Evolutionary conservation across 2,888 invertebrate species (phyloP).

Genomic region (Escarpia spicata): DNA sequence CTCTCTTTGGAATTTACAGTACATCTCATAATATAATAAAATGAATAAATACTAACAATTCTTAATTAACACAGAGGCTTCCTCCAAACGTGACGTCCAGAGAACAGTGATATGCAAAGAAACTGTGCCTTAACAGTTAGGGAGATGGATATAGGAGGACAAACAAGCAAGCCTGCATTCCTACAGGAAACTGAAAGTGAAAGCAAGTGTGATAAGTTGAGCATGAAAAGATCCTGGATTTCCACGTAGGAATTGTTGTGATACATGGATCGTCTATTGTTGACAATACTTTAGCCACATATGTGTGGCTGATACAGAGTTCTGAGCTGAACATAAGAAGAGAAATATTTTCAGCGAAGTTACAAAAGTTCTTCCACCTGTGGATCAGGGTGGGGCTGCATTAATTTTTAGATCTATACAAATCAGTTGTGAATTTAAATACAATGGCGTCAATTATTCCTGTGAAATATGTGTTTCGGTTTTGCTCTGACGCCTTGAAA

Average conservation of each 20-base stretch:
- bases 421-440: too few species aligned
- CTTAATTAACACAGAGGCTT: not conserved
- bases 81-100: not conserved
- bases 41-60: not conserved
- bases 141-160: not conserved
- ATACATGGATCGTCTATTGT: not conserved
- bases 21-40: not conserved
- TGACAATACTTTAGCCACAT: too few species aligned
- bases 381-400: too few species aligned
- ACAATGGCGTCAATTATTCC: too few species aligned
- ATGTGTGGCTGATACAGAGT: too few species aligned
- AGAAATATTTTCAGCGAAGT: not conserved
- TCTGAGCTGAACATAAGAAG: not conserved
- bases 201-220: not conserved
- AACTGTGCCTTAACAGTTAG: not conserved
- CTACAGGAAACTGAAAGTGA: not conserved
- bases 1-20: not conserved
- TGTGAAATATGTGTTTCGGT: too few species aligned
- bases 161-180: not conserved
- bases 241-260: not conserved
- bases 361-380: too few species aligned
- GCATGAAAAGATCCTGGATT: not conserved
- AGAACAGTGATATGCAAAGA: slow-evolving; percentile 7
- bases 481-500: too few species aligned
- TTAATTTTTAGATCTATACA: too few species aligned